phyloP scores from a whole-genome alignment of 2,113 vertebrate genomes.

The Hepsetus odoe region DNA sequence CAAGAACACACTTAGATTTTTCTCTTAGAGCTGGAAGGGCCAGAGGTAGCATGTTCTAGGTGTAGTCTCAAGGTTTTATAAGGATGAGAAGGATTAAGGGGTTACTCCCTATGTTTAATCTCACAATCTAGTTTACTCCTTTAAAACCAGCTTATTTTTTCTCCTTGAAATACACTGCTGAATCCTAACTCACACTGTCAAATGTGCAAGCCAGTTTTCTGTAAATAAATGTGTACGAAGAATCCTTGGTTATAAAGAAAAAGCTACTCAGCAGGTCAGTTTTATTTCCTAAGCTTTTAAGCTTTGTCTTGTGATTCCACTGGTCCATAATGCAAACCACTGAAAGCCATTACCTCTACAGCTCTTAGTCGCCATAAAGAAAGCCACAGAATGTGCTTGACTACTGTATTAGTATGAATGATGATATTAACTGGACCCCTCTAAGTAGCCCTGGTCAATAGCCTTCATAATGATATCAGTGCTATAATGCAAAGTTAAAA shows the following conservation, averaged over 20 bases:
- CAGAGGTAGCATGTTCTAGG: slow-evolving; percentile 22
- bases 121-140: background rate
- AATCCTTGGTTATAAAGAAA: background rate
- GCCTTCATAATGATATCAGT: background rate
- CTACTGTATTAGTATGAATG: slow-evolving; percentile 16
- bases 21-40: background rate
- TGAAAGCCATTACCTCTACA: slow-evolving; percentile 50
- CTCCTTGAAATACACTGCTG: background rate
- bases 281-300: slow-evolving; percentile 50
- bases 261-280: slow-evolving; percentile 44
- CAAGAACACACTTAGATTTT: background rate
- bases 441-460: background rate
- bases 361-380: slow-evolving; percentile 44
- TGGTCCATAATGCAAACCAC: slow-evolving; percentile 44
- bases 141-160: background rate
- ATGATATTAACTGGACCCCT: slow-evolving; percentile 1
- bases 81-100: slow-evolving; percentile 41
- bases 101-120: slow-evolving; percentile 16
- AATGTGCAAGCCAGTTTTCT: background rate
- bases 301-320: slow-evolving; percentile 41
- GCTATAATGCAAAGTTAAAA: background rate
- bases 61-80: slow-evolving; percentile 22
- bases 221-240: slow-evolving; percentile 9
- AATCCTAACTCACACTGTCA: background rate
- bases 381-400: slow-evolving; percentile 39